Evolutionary conservation across 2,888 invertebrate genomes (phyloP), one percentile per base, ranked within the genome.

Genomic region (Rutpela maculata): DNA sequence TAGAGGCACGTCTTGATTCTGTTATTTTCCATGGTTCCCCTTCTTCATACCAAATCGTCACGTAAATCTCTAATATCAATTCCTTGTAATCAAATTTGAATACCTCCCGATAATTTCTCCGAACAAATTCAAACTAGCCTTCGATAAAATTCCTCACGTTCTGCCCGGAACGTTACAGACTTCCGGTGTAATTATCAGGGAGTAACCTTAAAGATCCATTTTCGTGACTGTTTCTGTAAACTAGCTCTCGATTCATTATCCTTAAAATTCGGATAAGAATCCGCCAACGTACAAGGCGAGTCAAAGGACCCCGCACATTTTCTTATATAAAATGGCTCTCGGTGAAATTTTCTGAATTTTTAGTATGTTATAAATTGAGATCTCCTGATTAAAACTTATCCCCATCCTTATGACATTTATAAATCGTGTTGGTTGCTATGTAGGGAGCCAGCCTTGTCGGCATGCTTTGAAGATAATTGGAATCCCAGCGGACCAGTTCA

Each of bases 11-110:
- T 50, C 12, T 50, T 50, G 6, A 50, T n/a, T 50, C n/a, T 15
- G n/a, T n/a, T n/a, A 50, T 7, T n/a, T 50, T 50, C n/a, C 50
- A 50, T 5, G 43, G 15, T 43, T n/a, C n/a, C n/a, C n/a, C 50
- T 4, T n/a, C 50, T 3, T 6, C n/a, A 6, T n/a, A 15, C n/a
- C 50, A 50, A 50, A 50, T n/a, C 50, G 50, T 50, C 50, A 50
- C 50, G 50, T 50, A 50, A 17, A 11, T 7, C 22, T 59, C 59
- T 59, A 22, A 59, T 59, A 22, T 59, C 65, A 63, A 43, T 67
- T 75, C 72, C 59, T 71, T 81, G 80, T 81, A 81, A 81, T 83
- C 82, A 81, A 82, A 82, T 82, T 82, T 80, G n/a, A 50, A 50
- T 50, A 50, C n/a, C n/a, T n/a, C 50, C n/a, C 50, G 50, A 50